Evolutionary conservation across 2,888 invertebrate species (phyloP).

Genomic region (Rhabditoides inermis): DNA sequence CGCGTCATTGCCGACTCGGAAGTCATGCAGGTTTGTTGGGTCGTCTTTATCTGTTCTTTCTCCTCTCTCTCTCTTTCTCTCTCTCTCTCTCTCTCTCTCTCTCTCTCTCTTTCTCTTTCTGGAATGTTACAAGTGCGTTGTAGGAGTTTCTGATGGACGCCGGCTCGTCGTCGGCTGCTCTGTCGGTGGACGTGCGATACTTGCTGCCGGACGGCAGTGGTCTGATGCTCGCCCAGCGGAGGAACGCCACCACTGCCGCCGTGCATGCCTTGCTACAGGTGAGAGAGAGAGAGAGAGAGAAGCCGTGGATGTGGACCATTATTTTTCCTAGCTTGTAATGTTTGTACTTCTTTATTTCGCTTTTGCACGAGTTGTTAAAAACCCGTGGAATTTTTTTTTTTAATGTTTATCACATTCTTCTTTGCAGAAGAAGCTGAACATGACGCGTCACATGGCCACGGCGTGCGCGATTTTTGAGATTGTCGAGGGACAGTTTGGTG

Average conservation of each 20-base stretch:
- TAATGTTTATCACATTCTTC: no score
- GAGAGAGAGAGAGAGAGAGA: no score
- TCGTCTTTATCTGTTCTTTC: neutral
- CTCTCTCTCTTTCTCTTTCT: no score
- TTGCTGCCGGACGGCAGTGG: slow-evolving; percentile 73
- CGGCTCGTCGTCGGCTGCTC: slow-evolving; percentile 52
- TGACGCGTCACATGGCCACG: slow-evolving; percentile 72
- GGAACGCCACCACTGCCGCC: no score
- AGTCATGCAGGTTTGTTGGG: slow-evolving; percentile 72
- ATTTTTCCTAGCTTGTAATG: neutral
- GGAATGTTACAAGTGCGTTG: neutral
- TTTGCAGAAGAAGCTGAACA: slow-evolving; percentile 41
- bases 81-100: no score
- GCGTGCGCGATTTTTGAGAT: slow-evolving; percentile 94
- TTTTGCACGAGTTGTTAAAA: slow-evolving; percentile 5
- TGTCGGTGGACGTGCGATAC: slow-evolving; percentile 64
- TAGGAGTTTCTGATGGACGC: slow-evolving; percentile 47
- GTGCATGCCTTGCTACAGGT: no score
- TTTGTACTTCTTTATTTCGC: neutral
- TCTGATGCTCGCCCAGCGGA: no score
- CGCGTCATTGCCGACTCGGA: slow-evolving; percentile 94
- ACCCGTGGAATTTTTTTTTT: slow-evolving; percentile 15
- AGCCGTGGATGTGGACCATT: slow-evolving; percentile 14
- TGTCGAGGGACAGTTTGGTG: slow-evolving; percentile 90
- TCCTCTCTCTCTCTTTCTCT: no score